phyloP scores from a whole-genome alignment of 1,140 invertebrate species.

The Drosophila repleta region DNA sequence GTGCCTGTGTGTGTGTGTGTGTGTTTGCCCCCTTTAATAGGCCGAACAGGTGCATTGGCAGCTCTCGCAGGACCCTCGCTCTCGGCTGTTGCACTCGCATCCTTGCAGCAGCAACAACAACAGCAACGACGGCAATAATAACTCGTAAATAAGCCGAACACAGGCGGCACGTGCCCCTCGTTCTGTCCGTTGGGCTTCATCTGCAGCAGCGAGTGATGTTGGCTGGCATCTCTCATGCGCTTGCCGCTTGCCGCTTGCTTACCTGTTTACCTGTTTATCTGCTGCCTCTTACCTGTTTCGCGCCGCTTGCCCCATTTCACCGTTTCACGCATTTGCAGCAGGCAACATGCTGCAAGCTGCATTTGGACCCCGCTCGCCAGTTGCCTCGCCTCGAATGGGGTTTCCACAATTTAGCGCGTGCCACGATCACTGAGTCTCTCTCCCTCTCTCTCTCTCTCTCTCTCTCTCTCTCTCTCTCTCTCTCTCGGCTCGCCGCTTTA shows the following conservation, averaged over 20 bases:
- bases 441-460: no score
- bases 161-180: slow-evolving; percentile 43
- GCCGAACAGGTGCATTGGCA: slow-evolving; percentile 43
- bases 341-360: slow-evolving; percentile 20
- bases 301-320: slow-evolving; percentile 1
- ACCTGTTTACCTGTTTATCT: slow-evolving; percentile 7
- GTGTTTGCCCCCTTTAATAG: slow-evolving; percentile 35
- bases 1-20: neutral
- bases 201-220: slow-evolving; percentile 33
- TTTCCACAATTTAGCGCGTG: slow-evolving; percentile 32
- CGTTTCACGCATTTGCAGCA: slow-evolving; percentile 5
- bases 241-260: slow-evolving; percentile 1
- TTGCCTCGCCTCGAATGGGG: neutral
- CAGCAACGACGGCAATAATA: neutral
- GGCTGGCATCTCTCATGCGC: slow-evolving; percentile 19
- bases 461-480: no score
- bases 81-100: slow-evolving; percentile 49
- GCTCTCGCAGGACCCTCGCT: slow-evolving; percentile 19
- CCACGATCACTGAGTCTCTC: slow-evolving; percentile 19
- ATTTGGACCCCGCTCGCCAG: neutral
- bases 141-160: slow-evolving; percentile 5
- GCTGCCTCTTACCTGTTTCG: slow-evolving; percentile 3
- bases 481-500: slow-evolving; percentile 46
- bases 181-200: neutral
- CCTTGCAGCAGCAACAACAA: slow-evolving; percentile 33